Conservation (phyloP, 1,140 invertebrate species). For the Drosophila bocki region DNA sequence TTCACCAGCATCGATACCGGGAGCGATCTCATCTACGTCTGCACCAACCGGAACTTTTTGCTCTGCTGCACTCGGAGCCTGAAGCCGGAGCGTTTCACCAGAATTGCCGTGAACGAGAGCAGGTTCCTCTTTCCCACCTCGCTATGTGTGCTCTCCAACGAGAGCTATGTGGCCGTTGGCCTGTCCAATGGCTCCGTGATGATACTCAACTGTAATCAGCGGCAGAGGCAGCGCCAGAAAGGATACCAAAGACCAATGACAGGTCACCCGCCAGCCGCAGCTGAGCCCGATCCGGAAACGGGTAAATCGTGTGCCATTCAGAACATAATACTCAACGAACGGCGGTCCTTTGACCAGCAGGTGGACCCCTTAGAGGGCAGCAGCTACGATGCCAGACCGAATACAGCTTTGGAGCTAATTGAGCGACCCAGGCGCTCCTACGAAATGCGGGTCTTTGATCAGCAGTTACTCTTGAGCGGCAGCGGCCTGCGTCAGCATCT, state of each 20-base stretch:
- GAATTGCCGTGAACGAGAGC: constrained; percentile 72
- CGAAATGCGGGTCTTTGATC: constrained; percentile 71
- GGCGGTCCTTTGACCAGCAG: constrained; percentile 65
- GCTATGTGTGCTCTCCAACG: constrained; percentile 70
- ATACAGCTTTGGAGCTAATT: constrained; percentile 65
- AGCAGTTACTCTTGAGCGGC: constrained; percentile 74
- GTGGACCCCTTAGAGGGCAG: constrained; percentile 13
- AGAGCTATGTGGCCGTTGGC: constrained; percentile 75
- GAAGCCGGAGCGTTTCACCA: constrained; percentile 67
- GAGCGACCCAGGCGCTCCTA: constrained; percentile 62
- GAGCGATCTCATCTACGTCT: constrained; percentile 73
- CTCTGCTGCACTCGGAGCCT: constrained; percentile 74
- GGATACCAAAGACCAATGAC: constrained; percentile 20
- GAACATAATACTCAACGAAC: constrained; percentile 81
- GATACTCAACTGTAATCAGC: constrained; percentile 77
- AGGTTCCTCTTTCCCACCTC: constrained; percentile 77
- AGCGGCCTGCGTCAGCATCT: constrained; percentile 68
- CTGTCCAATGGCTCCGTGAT: constrained; percentile 83
- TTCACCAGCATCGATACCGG: constrained; percentile 76
- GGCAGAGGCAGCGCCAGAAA: constrained; percentile 44
- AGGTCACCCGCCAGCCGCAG: constrained; percentile 21
- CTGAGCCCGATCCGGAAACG: constrained; percentile 50
- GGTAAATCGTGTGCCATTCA: constrained; percentile 85
- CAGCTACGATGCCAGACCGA: constrained; percentile 48
- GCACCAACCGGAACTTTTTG: constrained; percentile 82